Evolutionary conservation across 2,888 invertebrate genomes (phyloP).

Genomic region (Melieria omissa): DNA sequence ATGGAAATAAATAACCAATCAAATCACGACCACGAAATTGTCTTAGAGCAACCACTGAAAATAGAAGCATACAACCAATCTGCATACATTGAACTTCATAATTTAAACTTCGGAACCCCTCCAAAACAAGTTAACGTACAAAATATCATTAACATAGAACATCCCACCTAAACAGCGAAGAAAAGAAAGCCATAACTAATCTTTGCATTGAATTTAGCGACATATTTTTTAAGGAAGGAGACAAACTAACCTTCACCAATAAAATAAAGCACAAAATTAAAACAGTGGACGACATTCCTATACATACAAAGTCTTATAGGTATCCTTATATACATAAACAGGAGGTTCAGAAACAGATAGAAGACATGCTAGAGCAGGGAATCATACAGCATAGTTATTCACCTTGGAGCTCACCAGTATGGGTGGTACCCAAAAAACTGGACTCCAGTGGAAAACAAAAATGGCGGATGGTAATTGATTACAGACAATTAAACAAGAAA

Average conservation of each 20-base stretch:
- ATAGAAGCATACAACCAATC: constrained; percentile 18
- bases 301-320: neutral
- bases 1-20: too few relatives aligned
- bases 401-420: neutral
- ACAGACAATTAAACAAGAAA: constrained; percentile 14
- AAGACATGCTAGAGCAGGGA: neutral
- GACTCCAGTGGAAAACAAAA: too few relatives aligned
- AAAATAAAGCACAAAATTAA: constrained; percentile 10
- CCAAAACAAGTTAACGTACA: neutral
- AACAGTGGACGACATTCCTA: neutral
- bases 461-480: neutral
- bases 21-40: too few relatives aligned
- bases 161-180: constrained; percentile 30
- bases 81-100: neutral
- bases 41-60: neutral
- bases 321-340: neutral
- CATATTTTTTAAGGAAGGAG: neutral
- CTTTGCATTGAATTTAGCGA: neutral
- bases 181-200: constrained; percentile 9
- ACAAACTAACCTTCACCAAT: neutral
- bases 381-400: neutral
- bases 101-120: neutral
- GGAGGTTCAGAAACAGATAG: neutral
- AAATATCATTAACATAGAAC: constrained; percentile 22
- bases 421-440: too few relatives aligned